Evolutionary conservation across 1,140 invertebrate genomes (phyloP).

Genomic region (Ips nitidus): DNA sequence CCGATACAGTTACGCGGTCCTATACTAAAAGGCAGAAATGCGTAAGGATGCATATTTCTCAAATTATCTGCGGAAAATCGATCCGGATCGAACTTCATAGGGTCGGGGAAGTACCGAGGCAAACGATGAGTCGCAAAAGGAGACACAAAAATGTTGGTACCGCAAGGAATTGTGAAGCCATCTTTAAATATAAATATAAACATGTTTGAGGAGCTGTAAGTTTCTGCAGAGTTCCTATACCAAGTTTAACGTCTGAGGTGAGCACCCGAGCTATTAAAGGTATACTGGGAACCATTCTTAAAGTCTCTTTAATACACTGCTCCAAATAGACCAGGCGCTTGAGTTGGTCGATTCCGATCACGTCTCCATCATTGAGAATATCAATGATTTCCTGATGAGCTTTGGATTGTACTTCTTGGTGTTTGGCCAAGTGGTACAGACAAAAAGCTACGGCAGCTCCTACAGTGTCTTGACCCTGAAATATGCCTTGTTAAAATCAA

Average conservation of each 20-base stretch:
- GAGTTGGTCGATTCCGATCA: slow-evolving; percentile 47
- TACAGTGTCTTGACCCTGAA: slow-evolving; percentile 75
- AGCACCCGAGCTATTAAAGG: slow-evolving; percentile 63
- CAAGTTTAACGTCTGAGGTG: slow-evolving; percentile 57
- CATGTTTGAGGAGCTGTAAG: neutral
- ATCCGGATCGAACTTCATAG: slow-evolving; percentile 72
- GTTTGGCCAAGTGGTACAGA: slow-evolving; percentile 61
- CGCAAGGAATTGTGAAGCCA: slow-evolving; percentile 48
- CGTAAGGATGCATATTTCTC: slow-evolving; percentile 60
- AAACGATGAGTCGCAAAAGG: slow-evolving; percentile 66
- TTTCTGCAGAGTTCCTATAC: neutral
- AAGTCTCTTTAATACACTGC: slow-evolving; percentile 66
- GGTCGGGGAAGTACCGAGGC: slow-evolving; percentile 66
- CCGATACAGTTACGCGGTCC: slow-evolving; percentile 71
- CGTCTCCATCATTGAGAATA: slow-evolving; percentile 18
- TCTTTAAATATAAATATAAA: slow-evolving; percentile 35
- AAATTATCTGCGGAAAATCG: slow-evolving; percentile 63
- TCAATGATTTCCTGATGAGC: slow-evolving; percentile 57
- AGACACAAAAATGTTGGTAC: slow-evolving; percentile 47
- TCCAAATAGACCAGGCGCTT: slow-evolving; percentile 66
- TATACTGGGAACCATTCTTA: slow-evolving; percentile 70
- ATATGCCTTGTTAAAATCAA: slow-evolving; percentile 4
- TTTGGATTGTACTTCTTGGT: slow-evolving; percentile 63
- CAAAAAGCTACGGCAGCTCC: slow-evolving; percentile 62
- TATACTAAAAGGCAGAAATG: slow-evolving; percentile 71